Base-by-base conservation (phyloP, 2,797 vertebrate genomes). In the Pipistrellus nathusii region DNA sequence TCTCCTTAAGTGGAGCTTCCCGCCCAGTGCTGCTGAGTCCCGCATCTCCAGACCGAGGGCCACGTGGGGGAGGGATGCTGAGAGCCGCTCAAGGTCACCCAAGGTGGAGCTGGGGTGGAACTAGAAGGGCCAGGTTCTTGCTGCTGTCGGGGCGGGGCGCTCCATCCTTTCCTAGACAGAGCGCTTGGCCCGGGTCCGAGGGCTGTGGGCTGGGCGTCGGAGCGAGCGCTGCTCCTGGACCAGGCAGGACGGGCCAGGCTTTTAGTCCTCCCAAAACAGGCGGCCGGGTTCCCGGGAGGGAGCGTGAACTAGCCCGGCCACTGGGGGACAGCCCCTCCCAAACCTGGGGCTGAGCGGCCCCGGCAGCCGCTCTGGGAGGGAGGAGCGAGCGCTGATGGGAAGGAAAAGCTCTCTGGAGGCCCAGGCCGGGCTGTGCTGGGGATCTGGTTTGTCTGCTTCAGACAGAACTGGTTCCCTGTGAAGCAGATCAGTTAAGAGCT, bases 401-500 rank as follows among this genome's bases (percentile, higher is more conserved):
- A 51, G 2, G 9, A 57, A 57, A 78, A 62, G n/a, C 12, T 41
- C 62, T 59, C 41, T 76, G 2, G 78, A 48, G 11, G 41, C 51
- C 30, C 75, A 71, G 38, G 55, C 32, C 10, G 32, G 14, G 15
- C 35, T 32, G 3, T 2, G 41, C 14, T 38, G 90, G 68, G 72
- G 73, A 77, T 21, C 1, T 0, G 5, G 35, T 78, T 41, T 71
- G 85, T 78, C 62, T n/a, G 20, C 75, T 83, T 87, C 55, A 64
- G 66, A 69, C n/a, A 66, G 80, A 97, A 66, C 32, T 10, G 44
- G 76, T 38, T 86, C 68, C 68, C 14, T 85, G 51, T 53, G n/a
- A 35, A 78, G 38, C 73, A 68, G n/a, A 76, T 78, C 20, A 55
- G 64, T 53, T 90, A 75, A 94, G 57, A 82, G 41, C 75, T 46